phyloP scores from a whole-genome alignment of 2,797 vertebrate genomes.

The Chelon labrosus region DNA sequence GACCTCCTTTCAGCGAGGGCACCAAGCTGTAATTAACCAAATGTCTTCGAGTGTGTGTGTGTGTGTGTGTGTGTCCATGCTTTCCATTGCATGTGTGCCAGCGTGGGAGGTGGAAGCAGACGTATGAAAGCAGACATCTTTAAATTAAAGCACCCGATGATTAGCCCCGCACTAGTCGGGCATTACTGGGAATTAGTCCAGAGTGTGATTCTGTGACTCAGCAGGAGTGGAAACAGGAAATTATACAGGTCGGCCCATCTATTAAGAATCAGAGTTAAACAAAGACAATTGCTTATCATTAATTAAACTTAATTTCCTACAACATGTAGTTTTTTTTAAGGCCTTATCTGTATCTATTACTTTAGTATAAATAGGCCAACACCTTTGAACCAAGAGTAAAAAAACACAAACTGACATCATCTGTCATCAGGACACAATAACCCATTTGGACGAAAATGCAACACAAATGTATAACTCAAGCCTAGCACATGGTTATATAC shows the following conservation, averaged over 20 bases:
- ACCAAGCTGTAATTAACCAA: slow-evolving; percentile 68
- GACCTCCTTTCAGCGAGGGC: slow-evolving; percentile 33
- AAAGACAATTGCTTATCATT: slow-evolving; percentile 57
- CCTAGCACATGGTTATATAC: neutral
- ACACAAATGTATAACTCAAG: neutral
- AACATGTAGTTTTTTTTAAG: slow-evolving; percentile 13
- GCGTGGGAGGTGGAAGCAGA: slow-evolving; percentile 66
- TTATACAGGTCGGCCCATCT: slow-evolving; percentile 68
- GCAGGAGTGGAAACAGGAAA: slow-evolving; percentile 71
- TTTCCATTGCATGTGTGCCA: slow-evolving; percentile 53
- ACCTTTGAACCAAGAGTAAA: no score
- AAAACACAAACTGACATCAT: no score
- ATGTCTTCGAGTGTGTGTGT: slow-evolving; percentile 41
- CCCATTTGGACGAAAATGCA: slow-evolving; percentile 1
- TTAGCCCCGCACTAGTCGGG: slow-evolving; percentile 74
- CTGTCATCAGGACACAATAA: slow-evolving; percentile 5
- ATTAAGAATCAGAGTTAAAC: slow-evolving; percentile 65
- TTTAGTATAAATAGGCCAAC: no score
- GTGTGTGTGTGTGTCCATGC: slow-evolving; percentile 26
- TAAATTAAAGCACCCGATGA: slow-evolving; percentile 82
- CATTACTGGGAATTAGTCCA: slow-evolving; percentile 79
- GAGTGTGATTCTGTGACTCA: slow-evolving; percentile 71
- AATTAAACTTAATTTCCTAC: slow-evolving; percentile 34
- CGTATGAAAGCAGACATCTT: slow-evolving; percentile 80
- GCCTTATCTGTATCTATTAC: neutral